phyloP scores from a whole-genome alignment of 2,113 vertebrate species.

The Bucco capensis region DNA sequence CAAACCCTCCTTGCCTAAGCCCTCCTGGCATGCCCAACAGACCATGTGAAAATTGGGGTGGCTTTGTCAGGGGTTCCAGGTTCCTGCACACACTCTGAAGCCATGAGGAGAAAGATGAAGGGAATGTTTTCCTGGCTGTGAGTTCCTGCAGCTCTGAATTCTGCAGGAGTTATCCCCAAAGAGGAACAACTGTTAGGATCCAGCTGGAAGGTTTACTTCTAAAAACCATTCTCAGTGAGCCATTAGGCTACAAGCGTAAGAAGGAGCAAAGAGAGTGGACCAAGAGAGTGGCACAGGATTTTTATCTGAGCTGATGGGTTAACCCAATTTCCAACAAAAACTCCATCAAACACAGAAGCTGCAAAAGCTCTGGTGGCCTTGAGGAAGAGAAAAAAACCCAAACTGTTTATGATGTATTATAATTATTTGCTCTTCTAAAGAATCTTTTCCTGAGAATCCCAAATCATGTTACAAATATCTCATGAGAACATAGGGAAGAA shows the following conservation, averaged over 20 bases:
- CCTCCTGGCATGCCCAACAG: not conserved
- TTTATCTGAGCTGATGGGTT: not conserved
- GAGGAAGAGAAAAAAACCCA: not conserved
- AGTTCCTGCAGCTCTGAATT: not conserved
- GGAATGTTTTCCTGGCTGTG: not conserved
- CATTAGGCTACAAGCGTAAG: too few species aligned
- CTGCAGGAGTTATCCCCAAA: not conserved
- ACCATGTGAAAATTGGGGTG: rapidly evolving
- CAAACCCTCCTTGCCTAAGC: rapidly evolving
- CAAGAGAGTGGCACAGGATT: not conserved
- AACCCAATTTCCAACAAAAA: not conserved
- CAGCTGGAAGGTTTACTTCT: too few species aligned
- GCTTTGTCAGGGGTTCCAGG: not conserved
- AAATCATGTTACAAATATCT: not conserved
- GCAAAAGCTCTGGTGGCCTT: not conserved
- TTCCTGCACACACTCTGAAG: not conserved
- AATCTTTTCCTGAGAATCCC: not conserved
- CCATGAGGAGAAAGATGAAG: not conserved
- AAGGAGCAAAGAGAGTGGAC: too few species aligned
- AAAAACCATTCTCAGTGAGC: too few species aligned
- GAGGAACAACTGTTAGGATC: too few species aligned
- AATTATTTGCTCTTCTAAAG: not conserved
- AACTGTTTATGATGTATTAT: not conserved
- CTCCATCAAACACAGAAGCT: not conserved
- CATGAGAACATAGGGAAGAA: rapidly evolving